Base-by-base conservation (phyloP, 1,140 invertebrate genomes). In the Aphelenchoides fujianensis region DNA sequence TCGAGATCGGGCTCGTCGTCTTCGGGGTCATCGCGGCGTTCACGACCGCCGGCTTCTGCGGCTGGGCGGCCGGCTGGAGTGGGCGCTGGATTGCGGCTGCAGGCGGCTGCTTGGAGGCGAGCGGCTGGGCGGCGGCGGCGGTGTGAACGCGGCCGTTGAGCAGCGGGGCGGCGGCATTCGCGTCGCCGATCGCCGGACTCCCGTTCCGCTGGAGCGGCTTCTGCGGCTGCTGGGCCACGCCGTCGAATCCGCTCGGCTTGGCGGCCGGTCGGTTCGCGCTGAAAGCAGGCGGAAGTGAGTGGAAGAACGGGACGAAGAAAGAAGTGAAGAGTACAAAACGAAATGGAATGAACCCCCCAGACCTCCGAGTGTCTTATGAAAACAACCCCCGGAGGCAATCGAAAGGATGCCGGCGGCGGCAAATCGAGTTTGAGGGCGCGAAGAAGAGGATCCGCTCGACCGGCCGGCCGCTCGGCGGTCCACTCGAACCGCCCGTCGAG, bases 161-260 rank as follows among this genome's bases (percentile, higher is more conserved):
- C 41, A 48, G 23, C 23, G 41, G 41, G 23, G 41, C 23, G 7
- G 55, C 19, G 5, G 55, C 55, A 59, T 59, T 59, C 19, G 55
- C 5, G 12, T 59, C 19, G 5, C 19, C 55, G 23, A 19, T 59
- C 55, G 55, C 5, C 5, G 55, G 55, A 23, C 5, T 7, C 7
- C 55, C 55, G 55, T 59, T 59, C 19, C 55, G 5, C 34, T 59
- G 55, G 7, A 59, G 55, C 34, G 55, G 55, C 41, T 59, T 59
- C 5, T 59, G 19, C 5, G 55, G 55, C 19, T 5, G 55, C 5
- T 5, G 23, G 5, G 23, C 5, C 23, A 5, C 5, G 5, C 55
- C 55, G 55, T 59, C 19, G 23, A 59, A 7, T 5, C 27, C 5
- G 23, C 7, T 19, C 55, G 5, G 23, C 23, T 59, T 59, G 55